Base-by-base conservation (phyloP, 2,888 invertebrate genomes). In the Cybosia mesomella region DNA sequence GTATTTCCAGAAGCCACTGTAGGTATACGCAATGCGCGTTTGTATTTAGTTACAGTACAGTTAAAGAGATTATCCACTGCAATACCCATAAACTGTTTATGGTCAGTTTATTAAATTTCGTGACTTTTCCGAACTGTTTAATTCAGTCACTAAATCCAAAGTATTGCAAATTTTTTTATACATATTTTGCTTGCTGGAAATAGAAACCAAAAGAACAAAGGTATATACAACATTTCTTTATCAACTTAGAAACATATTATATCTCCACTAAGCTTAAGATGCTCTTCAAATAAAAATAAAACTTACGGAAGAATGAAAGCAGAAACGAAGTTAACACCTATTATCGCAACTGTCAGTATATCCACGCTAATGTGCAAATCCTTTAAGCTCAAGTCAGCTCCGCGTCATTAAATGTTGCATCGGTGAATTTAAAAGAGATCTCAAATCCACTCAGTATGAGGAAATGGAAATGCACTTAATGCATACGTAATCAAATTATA, bases 401-500 rank as follows among this genome's bases (percentile, higher is more conserved):
- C 73, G 82, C 81, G 72, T 85, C 88, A 87, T 89, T 89, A 87
- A 83, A 86, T 86, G 85, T 86, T 83, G 85, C 86, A 85, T 81
- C 77, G 85, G 74, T 74, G 83, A 85, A 87, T 90, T 88, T 89
- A 87, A 92, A 92, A 92, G 89, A 89, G 88, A 89, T 89, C 88
- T 85, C 82, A 81, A 87, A 85, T 85, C 83, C 80, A 79, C 84
- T 81, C 87, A 83, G 80, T 78, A 64, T 72, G 71, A 88, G 91
- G 91, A 91, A 92, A 93, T 92, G 92, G 91, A 90, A 92, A 91
- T 93, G 92, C 92, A 92, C 89, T 92, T 93, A 93, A 92, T 92
- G 92, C 93, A 93, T 93, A 93, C 92, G 90, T 93, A 93, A 93
- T 93, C 91, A 91, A 92, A 92, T 93, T 91, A 92, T 90, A 87